phyloP scores from a whole-genome alignment of 2,797 vertebrate species.

The Hemitrygon akajei region DNA sequence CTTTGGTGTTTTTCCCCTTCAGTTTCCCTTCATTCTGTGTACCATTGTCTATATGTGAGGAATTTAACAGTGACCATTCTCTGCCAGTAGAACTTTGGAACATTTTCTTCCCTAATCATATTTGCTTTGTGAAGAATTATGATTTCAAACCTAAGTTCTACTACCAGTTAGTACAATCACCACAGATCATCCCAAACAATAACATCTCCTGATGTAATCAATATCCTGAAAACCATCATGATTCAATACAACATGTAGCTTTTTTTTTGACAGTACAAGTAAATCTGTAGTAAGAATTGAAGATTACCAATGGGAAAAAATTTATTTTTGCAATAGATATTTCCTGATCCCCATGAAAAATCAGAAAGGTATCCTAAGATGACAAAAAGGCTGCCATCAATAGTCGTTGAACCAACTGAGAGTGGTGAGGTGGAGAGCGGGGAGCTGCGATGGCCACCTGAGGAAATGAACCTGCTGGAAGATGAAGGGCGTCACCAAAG shows the following conservation, averaged over 20 bases:
- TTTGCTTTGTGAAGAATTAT: neutral
- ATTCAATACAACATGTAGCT: neutral
- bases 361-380: slow-evolving; percentile 67
- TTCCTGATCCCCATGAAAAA: slow-evolving; percentile 67
- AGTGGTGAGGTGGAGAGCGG: slow-evolving; percentile 76
- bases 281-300: neutral
- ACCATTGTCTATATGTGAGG: neutral
- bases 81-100: neutral
- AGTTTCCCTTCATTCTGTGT: neutral
- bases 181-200: neutral
- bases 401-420: slow-evolving; percentile 78
- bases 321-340: slow-evolving; percentile 55
- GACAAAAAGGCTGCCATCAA: slow-evolving; percentile 77
- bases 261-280: neutral
- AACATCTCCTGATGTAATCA: neutral
- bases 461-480: slow-evolving; percentile 64
- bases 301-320: neutral
- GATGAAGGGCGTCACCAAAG: slow-evolving; percentile 51
- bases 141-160: no score
- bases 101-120: neutral
- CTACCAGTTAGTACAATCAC: neutral
- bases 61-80: neutral
- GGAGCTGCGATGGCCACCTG: slow-evolving; percentile 82
- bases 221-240: neutral
- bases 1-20: neutral